Percentiles rank a stretch among this genome's conserved stretches.
Conservation (phyloP, 1,140 invertebrate species). For the Drosophila fuyamai region DNA sequence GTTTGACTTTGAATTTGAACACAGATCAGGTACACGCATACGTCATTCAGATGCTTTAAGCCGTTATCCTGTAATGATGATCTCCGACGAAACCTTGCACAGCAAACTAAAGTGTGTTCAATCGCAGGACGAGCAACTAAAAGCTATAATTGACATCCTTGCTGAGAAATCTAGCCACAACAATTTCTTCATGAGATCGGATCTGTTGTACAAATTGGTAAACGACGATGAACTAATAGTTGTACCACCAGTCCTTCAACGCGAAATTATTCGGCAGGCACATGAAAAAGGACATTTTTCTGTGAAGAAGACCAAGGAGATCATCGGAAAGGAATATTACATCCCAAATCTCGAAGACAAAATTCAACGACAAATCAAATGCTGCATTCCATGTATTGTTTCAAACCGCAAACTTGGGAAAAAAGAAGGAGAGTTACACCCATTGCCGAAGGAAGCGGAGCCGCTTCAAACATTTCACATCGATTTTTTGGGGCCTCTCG, state of each 20-base stretch:
- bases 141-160: background rate
- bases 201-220: background rate
- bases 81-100: no score
- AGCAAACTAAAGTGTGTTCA: no score
- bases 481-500: no score
- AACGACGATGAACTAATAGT: background rate
- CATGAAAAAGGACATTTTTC: background rate
- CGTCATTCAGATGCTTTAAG: no score
- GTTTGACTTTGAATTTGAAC: no score
- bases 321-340: background rate
- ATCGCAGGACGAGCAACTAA: background rate
- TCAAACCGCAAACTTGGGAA: no score
- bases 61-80: no score
- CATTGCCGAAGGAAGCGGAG: background rate
- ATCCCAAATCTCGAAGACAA: background rate
- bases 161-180: background rate
- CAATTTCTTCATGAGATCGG: no score
- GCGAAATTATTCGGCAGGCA: background rate
- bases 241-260: background rate
- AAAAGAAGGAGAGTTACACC: background rate
- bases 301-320: background rate
- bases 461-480: slow-evolving; percentile 2
- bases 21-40: no score
- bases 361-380: no score
- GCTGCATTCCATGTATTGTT: no score